phyloP scores from a whole-genome alignment of 2,113 vertebrate genomes.

The Pseudorhombus dupliciocellatus region DNA sequence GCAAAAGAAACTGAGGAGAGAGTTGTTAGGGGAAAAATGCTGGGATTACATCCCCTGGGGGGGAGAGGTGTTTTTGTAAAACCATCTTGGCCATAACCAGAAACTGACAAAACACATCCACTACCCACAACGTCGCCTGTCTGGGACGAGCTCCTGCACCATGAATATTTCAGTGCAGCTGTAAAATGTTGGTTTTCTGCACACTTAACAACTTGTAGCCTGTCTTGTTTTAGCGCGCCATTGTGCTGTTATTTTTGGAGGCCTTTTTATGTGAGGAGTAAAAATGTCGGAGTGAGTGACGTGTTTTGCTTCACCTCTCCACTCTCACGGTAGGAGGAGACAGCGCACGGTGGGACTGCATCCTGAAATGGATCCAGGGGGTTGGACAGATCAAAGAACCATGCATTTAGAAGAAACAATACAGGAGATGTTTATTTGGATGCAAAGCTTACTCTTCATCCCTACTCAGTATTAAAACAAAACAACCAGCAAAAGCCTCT shows the following conservation, averaged over 20 bases:
- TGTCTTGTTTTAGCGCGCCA: neutral
- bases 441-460: neutral
- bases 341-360: neutral
- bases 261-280: neutral
- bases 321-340: neutral
- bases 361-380: too few species aligned
- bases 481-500: neutral
- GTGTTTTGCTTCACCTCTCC: conserved; percentile 8
- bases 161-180: conserved; percentile 56
- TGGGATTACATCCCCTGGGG: conserved; percentile 31
- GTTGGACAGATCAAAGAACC: too few species aligned
- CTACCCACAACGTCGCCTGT: conserved; percentile 11
- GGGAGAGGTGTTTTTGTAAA: conserved; percentile 46
- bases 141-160: conserved; percentile 17
- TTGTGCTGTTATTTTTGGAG: neutral
- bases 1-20: neutral
- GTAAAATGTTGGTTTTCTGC: conserved; percentile 38
- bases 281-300: conserved; percentile 19
- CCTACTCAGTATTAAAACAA: neutral
- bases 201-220: neutral
- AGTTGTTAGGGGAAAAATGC: conserved; percentile 16
- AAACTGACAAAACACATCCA: conserved; percentile 61
- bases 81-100: conserved; percentile 26
- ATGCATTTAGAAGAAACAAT: too few species aligned
- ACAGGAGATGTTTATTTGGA: neutral